These are phyloP conservation scores for Salvator merianae DNA, from an alignment of 2,113 vertebrate genomes.

Conservation along the genomic window DNA sequence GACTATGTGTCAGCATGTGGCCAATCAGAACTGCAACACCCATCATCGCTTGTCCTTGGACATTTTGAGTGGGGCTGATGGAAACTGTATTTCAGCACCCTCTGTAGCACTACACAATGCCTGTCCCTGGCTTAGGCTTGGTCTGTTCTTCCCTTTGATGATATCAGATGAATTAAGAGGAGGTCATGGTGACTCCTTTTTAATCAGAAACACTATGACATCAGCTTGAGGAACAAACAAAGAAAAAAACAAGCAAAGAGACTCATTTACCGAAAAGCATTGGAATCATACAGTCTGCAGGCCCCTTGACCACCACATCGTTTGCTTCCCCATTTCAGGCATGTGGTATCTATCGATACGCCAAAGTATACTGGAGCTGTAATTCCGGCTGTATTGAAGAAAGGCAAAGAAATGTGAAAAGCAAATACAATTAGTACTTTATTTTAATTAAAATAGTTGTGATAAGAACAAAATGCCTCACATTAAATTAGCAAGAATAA, in stretches of 20 bases:
- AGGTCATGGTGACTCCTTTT: background rate
- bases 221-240: no score
- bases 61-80: no score
- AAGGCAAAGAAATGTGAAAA: background rate
- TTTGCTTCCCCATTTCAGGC: slow-evolving; percentile 91
- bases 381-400: slow-evolving; percentile 83
- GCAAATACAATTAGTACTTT: no score
- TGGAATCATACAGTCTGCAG: slow-evolving; percentile 89
- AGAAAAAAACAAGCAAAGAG: background rate
- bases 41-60: no score
- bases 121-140: background rate
- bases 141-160: background rate
- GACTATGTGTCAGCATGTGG: no score
- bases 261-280: slow-evolving; percentile 83
- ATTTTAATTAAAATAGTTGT: background rate
- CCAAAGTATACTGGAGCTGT: slow-evolving; percentile 94
- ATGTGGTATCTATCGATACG: slow-evolving; percentile 88
- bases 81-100: no score
- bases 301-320: slow-evolving; percentile 87
- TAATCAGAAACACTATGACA: background rate
- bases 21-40: no score
- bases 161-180: background rate
- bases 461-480: background rate
- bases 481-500: background rate
- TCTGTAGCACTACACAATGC: no score